Base-by-base conservation (phyloP, 2,888 invertebrate genomes). In the Agonopterix arenella region DNA sequence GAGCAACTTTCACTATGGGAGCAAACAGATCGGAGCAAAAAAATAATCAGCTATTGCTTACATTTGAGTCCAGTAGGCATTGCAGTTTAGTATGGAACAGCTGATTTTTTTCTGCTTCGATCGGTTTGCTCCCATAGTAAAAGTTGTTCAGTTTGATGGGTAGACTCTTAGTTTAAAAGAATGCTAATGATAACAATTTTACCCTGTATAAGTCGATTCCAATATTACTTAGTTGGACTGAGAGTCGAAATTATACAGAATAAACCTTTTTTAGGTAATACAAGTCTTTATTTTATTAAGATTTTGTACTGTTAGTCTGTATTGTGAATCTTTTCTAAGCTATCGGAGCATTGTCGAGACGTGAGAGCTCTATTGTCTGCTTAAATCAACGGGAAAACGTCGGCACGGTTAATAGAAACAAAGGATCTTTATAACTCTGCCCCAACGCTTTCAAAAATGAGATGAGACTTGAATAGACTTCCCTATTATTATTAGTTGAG, bases 321-420 rank as follows among this genome's bases (percentile, higher is more conserved):
- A 80, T 83, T 83, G 80, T 81, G 70, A 72, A 68, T 70, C 69
- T 75, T 80, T 79, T 80, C 80, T 78, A 77, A 81, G 81, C 78
- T 80, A 82, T 84, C 82, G 71, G 68, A 55, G 69, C 67, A 74
- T 76, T 80, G 80, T 76, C 64, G 67, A 70, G 66, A 43, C 66
- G 71, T 73, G 73, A 68, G 70, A 66, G 68, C 61, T 61, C 77
- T 63, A 78, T 85, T 85, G 82, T 84, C 67, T 74, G 70, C 75
- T 79, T 71, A 76, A 80, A 82, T 80, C 80, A 80, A 74, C 70
- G 72, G 70, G 72, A 70, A 73, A 66, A 61, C 66, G 66, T 60
- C 61, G 72, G 71, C 70, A 70, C 70, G 73, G 74, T 72, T 70
- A 69, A 66, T 66, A 73, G 76, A 81, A 83, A 83, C 80, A 84